Evolutionary conservation across 2,113 vertebrate species (phyloP).

Genomic region (Carassius auratus): DNA sequence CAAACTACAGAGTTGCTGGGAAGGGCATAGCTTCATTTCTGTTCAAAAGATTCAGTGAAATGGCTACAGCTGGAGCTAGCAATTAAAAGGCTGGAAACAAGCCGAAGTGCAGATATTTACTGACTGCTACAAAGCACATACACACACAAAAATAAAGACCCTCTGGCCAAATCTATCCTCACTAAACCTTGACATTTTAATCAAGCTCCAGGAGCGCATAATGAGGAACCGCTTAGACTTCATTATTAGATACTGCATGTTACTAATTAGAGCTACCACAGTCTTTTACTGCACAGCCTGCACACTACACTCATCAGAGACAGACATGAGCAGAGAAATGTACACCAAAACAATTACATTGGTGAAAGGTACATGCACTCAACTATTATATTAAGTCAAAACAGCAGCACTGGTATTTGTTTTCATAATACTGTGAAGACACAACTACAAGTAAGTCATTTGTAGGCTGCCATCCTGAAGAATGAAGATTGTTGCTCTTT

Average conservation of each 20-base stretch:
- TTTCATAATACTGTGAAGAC: neutral
- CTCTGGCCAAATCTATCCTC: slow-evolving; percentile 48
- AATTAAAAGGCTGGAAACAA: slow-evolving; percentile 43
- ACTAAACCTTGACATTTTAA: slow-evolving; percentile 78
- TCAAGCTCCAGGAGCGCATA: slow-evolving; percentile 77
- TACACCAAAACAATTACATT: neutral
- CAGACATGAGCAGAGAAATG: neutral
- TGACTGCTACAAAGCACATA: slow-evolving; percentile 29
- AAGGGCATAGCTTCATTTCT: slow-evolving; percentile 16
- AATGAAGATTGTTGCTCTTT: neutral
- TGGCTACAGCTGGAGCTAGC: slow-evolving; percentile 13
- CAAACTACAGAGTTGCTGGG: slow-evolving; percentile 13
- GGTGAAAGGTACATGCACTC: neutral
- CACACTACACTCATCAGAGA: slow-evolving; percentile 34
- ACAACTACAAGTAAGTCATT: neutral
- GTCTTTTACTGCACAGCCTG: slow-evolving; percentile 58
- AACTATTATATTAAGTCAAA: neutral
- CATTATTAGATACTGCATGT: slow-evolving; percentile 76
- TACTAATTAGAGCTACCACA: slow-evolving; percentile 77
- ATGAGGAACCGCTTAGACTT: slow-evolving; percentile 75
- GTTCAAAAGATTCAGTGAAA: slow-evolving; percentile 34
- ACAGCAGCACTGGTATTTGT: neutral
- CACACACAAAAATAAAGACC: slow-evolving; percentile 49
- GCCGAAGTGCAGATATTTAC: slow-evolving; percentile 47
- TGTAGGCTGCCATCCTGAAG: neutral